These are phyloP conservation scores for Rhogogaster chlorosoma DNA, from an alignment of 2,888 invertebrate genomes.

Conservation along the genomic window DNA sequence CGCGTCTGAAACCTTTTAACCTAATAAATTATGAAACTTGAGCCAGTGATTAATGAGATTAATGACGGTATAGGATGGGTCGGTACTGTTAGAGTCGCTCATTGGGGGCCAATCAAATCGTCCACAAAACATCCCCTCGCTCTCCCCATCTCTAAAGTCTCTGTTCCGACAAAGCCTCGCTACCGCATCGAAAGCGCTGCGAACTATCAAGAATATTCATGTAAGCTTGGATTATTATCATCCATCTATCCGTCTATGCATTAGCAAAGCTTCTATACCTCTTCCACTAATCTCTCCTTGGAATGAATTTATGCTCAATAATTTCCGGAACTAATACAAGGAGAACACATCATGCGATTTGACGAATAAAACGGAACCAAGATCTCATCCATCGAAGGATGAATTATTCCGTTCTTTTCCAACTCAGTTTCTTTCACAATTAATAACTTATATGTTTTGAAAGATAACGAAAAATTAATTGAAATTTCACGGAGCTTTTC, in stretches of 20 bases:
- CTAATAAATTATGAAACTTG: slow-evolving; percentile 47
- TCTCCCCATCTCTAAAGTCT: background rate
- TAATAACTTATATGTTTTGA: too few relatives aligned
- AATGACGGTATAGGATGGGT: slow-evolving; percentile 39
- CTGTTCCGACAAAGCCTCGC: background rate
- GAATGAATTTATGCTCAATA: background rate
- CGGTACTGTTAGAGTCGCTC: slow-evolving; percentile 13
- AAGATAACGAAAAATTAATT: too few relatives aligned
- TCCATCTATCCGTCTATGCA: background rate
- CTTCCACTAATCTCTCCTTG: background rate
- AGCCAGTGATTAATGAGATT: slow-evolving; percentile 45
- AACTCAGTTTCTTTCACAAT: too few relatives aligned
- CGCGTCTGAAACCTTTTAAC: slow-evolving; percentile 44
- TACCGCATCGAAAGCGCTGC: slow-evolving; percentile 7
- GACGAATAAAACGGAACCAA: background rate
- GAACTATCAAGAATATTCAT: slow-evolving; percentile 13
- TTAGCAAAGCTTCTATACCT: background rate
- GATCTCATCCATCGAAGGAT: background rate
- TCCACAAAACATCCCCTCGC: slow-evolving; percentile 30
- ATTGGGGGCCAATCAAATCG: slow-evolving; percentile 41
- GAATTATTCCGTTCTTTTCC: background rate
- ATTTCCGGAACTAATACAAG: background rate
- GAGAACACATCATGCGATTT: too few relatives aligned
- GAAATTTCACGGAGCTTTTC: too few relatives aligned
- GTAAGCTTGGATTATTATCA: background rate